These are phyloP conservation scores for Condylostylus longicornis DNA, from an alignment of 1,140 invertebrate genomes.

Conservation along the genomic window DNA sequence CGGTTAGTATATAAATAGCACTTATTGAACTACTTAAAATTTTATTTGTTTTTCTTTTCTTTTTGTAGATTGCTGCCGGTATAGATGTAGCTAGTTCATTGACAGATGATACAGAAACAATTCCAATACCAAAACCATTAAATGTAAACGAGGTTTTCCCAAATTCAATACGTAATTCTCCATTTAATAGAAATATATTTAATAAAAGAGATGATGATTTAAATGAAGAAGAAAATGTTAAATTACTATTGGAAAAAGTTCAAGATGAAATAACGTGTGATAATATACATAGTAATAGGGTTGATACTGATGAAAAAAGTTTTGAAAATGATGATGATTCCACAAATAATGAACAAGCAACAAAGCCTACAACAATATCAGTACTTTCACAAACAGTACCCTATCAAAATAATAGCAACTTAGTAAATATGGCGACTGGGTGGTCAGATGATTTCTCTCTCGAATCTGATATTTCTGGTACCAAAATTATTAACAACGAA, in stretches of 20 bases:
- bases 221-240: conserved; percentile 20
- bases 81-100: conserved; percentile 58
- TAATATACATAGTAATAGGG: too few species aligned
- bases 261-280: too few species aligned
- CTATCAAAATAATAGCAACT: too few species aligned
- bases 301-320: conserved; percentile 19
- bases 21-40: neutral
- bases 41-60: conserved; percentile 12
- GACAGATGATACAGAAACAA: conserved; percentile 32
- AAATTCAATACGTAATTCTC: conserved; percentile 28
- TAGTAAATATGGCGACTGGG: too few species aligned
- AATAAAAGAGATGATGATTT: conserved; percentile 17
- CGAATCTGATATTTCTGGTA: too few species aligned
- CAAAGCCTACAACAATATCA: neutral
- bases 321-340: neutral
- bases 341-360: too few species aligned
- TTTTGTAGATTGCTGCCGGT: conserved; percentile 33
- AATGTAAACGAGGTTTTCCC: conserved; percentile 27
- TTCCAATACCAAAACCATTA: conserved; percentile 31
- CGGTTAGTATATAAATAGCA: conserved; percentile 29
- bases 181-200: conserved; percentile 16
- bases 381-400: too few species aligned
- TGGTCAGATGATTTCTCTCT: too few species aligned
- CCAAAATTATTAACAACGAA: too few species aligned
- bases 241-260: conserved; percentile 24